Base-by-base conservation (phyloP, 2,797 vertebrate species). In the Lacerta agilis region DNA sequence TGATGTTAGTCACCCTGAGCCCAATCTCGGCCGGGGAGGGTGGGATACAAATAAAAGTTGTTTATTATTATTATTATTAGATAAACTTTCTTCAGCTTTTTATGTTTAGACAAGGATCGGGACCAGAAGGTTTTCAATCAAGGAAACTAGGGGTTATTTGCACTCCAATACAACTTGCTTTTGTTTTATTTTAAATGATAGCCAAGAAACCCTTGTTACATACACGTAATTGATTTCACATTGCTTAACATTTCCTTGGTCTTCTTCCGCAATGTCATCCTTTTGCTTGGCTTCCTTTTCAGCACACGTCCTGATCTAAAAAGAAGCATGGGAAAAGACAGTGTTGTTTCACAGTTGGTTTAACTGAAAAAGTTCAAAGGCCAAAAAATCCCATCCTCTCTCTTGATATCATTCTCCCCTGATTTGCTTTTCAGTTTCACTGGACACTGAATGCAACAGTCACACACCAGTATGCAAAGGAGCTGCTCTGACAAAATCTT, bases 191-290 rank as follows among this genome's bases (percentile, higher is more conserved):
- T 88, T 69, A 79, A 83, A 27, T 27, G 82, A 33, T 55, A 27
- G 23, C 8, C 69, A 36, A 92, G 7, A 43, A 82, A 72, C 45
- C 79, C 88, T 43, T 87, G 85, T n/a, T 93, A 98, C 98, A 0
- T 97, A 99, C 99, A 99, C 98, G 0, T 99, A 99, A 95, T 98
- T 99, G 96, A 99, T 90, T 97, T 99, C 99, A 93, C 99, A 99
- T 80, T 97, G 98, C 93, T 98, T 99, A 91, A 99, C 98, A 1
- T 99, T 98, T 91, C 99, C 98, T 94, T 98, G 96, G 96, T 99
- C 99, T 95, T 99, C 98, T 73, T 98, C 98, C n/a, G 98, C 97
- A 89, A 99, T 96, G 85, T 99, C 98, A 88, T 99, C 98, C 91
- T 98, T 98, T 89, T 88, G 97, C 95, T 98, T 98, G 66, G 96